A percentile compares a stretch with the other conserved stretches of the same genome.
Conservation (phyloP, 2,888 invertebrate genomes). For the Heteromyza rotundicornis region DNA sequence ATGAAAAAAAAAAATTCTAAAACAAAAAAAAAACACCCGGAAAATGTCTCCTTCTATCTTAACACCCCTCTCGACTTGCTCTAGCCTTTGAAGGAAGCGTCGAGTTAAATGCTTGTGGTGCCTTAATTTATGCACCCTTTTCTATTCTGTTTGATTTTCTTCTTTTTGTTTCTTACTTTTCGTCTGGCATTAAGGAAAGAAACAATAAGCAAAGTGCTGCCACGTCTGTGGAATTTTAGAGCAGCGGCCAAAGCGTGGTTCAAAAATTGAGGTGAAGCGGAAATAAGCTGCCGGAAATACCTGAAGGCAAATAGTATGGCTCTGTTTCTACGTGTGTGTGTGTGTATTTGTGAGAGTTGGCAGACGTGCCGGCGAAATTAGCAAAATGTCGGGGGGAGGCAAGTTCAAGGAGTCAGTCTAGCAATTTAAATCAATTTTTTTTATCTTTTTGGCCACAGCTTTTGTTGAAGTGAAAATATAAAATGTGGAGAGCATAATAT, state of each 20-base stretch:
- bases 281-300: conserved; percentile 55
- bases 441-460: too few relatives aligned
- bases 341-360: conserved; percentile 21
- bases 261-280: conserved; percentile 52
- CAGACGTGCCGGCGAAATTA: conserved; percentile 21
- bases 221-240: conserved; percentile 37
- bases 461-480: too few relatives aligned
- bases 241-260: conserved; percentile 27
- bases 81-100: neutral
- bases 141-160: conserved; percentile 4
- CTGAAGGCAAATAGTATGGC: conserved; percentile 39
- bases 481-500: too few relatives aligned
- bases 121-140: conserved; percentile 55
- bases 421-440: conserved; percentile 49
- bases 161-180: neutral
- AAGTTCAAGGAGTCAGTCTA: neutral
- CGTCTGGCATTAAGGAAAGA: conserved; percentile 9
- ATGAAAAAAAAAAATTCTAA: too few relatives aligned
- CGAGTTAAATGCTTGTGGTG: conserved; percentile 15
- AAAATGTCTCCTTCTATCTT: neutral
- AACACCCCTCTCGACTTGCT: conserved; percentile 8
- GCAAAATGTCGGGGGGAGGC: conserved; percentile 3
- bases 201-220: conserved; percentile 34
- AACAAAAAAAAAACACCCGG: too few relatives aligned
- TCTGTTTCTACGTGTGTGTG: conserved; percentile 7